These are phyloP conservation scores for Riparia riparia DNA, from an alignment of 2,113 vertebrate species.

Conservation along the genomic window DNA sequence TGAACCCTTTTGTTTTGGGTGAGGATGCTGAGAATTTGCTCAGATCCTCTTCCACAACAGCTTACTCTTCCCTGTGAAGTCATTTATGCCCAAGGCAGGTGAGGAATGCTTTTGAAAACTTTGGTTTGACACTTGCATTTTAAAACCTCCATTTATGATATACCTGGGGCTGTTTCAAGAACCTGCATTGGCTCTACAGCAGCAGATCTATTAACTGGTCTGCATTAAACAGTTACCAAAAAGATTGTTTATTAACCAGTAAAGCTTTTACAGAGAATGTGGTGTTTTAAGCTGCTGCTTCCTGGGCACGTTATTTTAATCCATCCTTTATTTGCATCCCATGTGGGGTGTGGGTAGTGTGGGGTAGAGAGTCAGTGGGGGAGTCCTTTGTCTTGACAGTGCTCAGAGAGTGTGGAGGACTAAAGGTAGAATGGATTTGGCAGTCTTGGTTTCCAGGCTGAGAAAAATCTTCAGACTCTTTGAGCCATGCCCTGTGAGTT, in stretches of 20 bases:
- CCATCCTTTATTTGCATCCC: background rate
- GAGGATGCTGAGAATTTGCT: conserved; percentile 36
- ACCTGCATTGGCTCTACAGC: background rate
- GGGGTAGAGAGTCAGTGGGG: fast-evolving
- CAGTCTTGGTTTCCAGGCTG: background rate
- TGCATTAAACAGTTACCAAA: conserved; percentile 27
- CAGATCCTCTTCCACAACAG: conserved; percentile 36
- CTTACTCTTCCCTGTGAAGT: conserved; percentile 37
- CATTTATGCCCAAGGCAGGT: conserved; percentile 2
- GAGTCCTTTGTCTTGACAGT: background rate
- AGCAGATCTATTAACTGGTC: background rate
- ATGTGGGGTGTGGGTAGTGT: fast-evolving
- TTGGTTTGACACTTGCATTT: conserved; percentile 10
- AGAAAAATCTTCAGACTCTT: background rate
- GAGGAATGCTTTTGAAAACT: conserved; percentile 31
- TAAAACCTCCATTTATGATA: conserved; percentile 11
- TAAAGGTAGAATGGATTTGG: background rate
- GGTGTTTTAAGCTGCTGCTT: background rate
- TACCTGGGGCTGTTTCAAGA: background rate
- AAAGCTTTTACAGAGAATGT: background rate
- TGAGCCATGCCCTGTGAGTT: fast-evolving
- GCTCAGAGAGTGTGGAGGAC: background rate
- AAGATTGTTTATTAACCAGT: background rate
- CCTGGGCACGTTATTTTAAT: background rate
- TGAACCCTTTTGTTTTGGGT: conserved; percentile 1